Evolutionary conservation across 2,888 invertebrate species (phyloP).

Genomic region (Odontothrips loti): DNA sequence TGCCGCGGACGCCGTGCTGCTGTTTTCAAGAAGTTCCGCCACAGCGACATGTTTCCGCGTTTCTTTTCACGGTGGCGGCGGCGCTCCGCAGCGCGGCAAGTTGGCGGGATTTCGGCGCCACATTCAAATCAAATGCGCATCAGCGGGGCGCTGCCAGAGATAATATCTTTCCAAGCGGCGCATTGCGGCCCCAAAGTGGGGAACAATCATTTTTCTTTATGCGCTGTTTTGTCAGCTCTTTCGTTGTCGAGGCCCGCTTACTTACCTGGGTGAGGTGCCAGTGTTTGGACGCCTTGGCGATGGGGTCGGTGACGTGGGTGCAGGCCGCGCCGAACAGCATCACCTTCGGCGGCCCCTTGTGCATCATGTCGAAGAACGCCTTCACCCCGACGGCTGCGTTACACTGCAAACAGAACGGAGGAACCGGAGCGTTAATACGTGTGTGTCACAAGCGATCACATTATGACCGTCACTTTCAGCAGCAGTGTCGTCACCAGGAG

Average conservation of each 20-base stretch:
- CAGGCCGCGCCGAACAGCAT: slow-evolving; percentile 97
- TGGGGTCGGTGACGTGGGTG: slow-evolving; percentile 93
- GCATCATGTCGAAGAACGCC: slow-evolving; percentile 96
- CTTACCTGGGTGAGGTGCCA: slow-evolving; percentile 91
- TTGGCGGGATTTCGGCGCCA: too few species aligned
- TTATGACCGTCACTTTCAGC: slow-evolving; percentile 27
- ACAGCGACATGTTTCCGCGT: neutral
- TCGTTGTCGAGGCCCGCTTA: slow-evolving; percentile 42
- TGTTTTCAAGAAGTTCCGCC: slow-evolving; percentile 28
- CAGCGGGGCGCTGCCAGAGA: too few species aligned
- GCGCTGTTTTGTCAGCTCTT: too few species aligned
- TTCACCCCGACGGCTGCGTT: slow-evolving; percentile 92
- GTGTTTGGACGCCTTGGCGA: slow-evolving; percentile 93
- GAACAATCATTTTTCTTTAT: too few species aligned
- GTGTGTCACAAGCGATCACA: neutral
- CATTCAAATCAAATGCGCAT: too few species aligned
- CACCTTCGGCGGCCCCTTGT: slow-evolving; percentile 83
- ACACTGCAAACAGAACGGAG: slow-evolving; percentile 60
- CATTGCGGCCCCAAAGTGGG: too few species aligned
- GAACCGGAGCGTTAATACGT: slow-evolving; percentile 28
- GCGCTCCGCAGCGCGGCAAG: too few species aligned
- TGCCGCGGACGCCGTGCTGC: slow-evolving; percentile 30
- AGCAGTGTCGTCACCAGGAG: too few species aligned
- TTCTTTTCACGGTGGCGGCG: neutral
- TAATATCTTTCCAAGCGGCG: too few species aligned